Percentiles rank a stretch among this genome's conserved stretches.
These are phyloP conservation scores for Psophia crepitans DNA, from an alignment of 2,113 vertebrate species.

Conservation along the genomic window DNA sequence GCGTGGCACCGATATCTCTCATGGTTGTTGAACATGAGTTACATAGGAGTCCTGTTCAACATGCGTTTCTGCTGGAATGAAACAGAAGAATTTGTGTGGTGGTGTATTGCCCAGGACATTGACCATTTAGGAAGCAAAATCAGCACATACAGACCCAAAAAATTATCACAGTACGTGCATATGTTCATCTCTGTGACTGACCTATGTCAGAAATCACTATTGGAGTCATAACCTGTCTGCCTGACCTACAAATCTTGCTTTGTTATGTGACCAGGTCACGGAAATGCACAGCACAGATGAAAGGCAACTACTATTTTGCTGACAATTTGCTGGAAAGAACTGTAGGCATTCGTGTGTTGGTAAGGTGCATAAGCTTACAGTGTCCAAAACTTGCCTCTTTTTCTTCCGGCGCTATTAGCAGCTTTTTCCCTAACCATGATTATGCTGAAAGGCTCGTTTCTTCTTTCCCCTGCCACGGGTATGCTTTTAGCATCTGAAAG, in stretches of 20 bases:
- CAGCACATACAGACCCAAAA: neutral
- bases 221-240: neutral
- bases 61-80: neutral
- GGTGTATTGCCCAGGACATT: neutral
- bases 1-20: neutral
- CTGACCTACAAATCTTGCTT: neutral
- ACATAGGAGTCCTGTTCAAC: neutral
- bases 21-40: neutral
- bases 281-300: neutral
- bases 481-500: neutral
- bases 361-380: neutral
- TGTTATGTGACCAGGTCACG: neutral
- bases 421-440: neutral
- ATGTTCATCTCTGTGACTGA: neutral
- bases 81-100: neutral
- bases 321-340: slow-evolving; percentile 28
- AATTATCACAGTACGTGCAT: neutral
- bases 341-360: neutral
- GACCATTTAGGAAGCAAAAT: neutral
- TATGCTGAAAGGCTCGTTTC: neutral
- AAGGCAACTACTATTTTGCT: slow-evolving; percentile 58
- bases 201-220: neutral
- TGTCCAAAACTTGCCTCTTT: neutral
- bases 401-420: neutral
- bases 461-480: neutral